These are phyloP conservation scores for Diloba caeruleocephala DNA, from an alignment of 2,888 invertebrate genomes.

Conservation along the genomic window DNA sequence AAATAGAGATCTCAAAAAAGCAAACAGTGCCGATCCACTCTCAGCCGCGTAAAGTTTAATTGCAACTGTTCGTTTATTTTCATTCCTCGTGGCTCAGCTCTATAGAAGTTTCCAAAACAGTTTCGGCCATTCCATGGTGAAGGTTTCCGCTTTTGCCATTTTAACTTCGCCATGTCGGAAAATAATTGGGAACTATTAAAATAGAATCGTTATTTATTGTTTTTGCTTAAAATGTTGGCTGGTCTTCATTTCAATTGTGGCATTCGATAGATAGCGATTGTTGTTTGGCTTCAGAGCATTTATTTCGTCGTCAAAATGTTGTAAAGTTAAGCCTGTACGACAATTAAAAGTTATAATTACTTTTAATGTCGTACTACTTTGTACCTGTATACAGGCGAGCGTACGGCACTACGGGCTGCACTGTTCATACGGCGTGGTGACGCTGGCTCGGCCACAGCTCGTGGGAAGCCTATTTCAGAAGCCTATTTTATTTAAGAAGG, in stretches of 20 bases:
- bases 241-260: conserved; percentile 26
- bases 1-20: conserved; percentile 31
- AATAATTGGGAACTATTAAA: conserved; percentile 45
- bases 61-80: conserved; percentile 69
- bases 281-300: conserved; percentile 31
- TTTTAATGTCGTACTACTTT: too few species aligned
- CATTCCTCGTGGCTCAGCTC: conserved; percentile 39
- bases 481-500: too few species aligned
- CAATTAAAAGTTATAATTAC: too few species aligned
- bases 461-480: too few species aligned
- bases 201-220: conserved; percentile 21
- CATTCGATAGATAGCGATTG: conserved; percentile 18
- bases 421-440: too few species aligned
- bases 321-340: conserved; percentile 11
- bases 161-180: conserved; percentile 32
- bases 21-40: conserved; percentile 51
- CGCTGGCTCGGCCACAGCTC: too few species aligned
- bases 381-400: too few species aligned
- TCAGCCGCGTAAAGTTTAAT: conserved; percentile 65
- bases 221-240: conserved; percentile 19
- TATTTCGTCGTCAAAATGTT: conserved; percentile 35
- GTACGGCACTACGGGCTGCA: too few species aligned
- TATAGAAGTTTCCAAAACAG: conserved; percentile 49
- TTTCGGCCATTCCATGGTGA: conserved; percentile 30
- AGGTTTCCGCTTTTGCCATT: conserved; percentile 33